These are phyloP conservation scores for Petrocephalus zakoni DNA, from an alignment of 2,113 vertebrate species.

Conservation along the genomic window DNA sequence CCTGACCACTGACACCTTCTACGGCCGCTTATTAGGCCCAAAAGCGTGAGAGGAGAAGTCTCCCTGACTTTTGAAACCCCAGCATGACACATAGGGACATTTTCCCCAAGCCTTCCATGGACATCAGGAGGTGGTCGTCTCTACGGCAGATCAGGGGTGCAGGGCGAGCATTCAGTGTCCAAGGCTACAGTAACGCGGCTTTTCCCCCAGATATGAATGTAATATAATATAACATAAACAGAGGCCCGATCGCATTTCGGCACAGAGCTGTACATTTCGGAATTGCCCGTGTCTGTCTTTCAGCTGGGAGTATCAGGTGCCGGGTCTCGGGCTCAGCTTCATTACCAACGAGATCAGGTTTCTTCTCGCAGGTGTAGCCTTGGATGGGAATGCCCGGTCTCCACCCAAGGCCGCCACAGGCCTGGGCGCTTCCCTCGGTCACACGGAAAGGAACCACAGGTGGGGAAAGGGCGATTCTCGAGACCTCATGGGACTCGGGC, in stretches of 20 bases:
- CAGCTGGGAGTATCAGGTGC: background rate
- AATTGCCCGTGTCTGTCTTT: background rate
- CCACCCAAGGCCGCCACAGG: background rate
- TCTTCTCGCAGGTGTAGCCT: background rate
- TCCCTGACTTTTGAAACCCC: background rate
- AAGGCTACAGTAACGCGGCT: background rate
- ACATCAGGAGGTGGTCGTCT: background rate
- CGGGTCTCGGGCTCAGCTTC: background rate
- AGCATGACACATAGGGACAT: background rate
- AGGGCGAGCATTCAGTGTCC: background rate
- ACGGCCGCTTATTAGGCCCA: background rate
- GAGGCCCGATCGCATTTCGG: background rate
- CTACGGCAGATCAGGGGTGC: background rate
- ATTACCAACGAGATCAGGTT: slow-evolving; percentile 8
- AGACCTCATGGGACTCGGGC: background rate
- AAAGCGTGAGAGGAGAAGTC: background rate
- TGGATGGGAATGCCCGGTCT: background rate
- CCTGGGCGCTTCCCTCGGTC: background rate
- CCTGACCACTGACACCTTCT: background rate
- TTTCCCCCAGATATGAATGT: background rate
- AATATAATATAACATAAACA: background rate
- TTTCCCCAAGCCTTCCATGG: background rate
- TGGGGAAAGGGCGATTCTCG: background rate
- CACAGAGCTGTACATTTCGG: background rate
- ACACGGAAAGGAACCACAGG: background rate